Conservation (phyloP, 1,140 invertebrate species). For the Aphelenchoides fujianensis region DNA sequence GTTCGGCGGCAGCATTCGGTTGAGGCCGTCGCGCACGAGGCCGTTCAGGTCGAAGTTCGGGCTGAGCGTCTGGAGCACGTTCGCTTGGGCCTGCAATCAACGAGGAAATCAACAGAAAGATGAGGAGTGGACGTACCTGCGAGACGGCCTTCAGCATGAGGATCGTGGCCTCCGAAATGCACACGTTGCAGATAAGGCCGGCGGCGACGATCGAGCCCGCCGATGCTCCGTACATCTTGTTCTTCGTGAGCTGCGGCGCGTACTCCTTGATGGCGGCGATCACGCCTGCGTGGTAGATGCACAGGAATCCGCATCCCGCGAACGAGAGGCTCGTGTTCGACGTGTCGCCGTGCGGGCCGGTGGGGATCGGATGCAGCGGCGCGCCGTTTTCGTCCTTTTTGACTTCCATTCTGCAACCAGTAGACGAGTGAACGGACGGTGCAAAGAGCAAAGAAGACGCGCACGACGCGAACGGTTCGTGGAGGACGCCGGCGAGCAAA, state of each 20-base stretch:
- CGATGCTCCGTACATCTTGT: slow-evolving; percentile 90
- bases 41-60: slow-evolving; percentile 88
- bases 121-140: slow-evolving; percentile 38
- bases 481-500: too few species aligned
- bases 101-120: too few species aligned
- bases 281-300: slow-evolving; percentile 94
- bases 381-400: background rate
- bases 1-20: slow-evolving; percentile 81
- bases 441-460: too few species aligned
- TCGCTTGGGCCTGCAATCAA: slow-evolving; percentile 73
- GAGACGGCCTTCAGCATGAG: slow-evolving; percentile 56
- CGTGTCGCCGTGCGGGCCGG: background rate
- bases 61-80: slow-evolving; percentile 85
- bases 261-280: slow-evolving; percentile 81
- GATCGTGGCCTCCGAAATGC: slow-evolving; percentile 72
- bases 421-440: too few species aligned
- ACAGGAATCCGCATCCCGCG: slow-evolving; percentile 76
- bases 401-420: background rate
- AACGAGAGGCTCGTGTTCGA: background rate
- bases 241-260: slow-evolving; percentile 83
- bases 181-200: slow-evolving; percentile 83
- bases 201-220: slow-evolving; percentile 91
- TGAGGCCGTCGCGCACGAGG: slow-evolving; percentile 77
- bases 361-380: background rate
- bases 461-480: too few species aligned